Evolutionary conservation across 2,797 vertebrate species (phyloP).

Genomic region (Tapirus indicus): DNA sequence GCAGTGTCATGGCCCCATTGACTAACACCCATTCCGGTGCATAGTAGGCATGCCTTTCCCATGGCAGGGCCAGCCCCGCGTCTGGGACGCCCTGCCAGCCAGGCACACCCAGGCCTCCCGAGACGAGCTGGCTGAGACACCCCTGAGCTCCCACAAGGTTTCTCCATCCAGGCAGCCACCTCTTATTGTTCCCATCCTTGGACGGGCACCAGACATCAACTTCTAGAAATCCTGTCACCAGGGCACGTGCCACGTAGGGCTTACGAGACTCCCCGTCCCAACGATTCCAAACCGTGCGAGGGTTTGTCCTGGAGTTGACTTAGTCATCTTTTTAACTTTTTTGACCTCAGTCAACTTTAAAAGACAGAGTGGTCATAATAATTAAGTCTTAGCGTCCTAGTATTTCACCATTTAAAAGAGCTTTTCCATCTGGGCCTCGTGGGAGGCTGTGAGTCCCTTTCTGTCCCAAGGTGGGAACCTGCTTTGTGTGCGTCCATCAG

Average conservation of each 20-base stretch:
- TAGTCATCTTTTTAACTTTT: not conserved
- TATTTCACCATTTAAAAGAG: not conserved
- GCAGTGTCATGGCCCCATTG: not conserved
- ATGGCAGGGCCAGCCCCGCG: not conserved
- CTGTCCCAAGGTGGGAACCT: not conserved
- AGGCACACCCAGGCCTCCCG: accelerated
- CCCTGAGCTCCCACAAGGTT: not conserved
- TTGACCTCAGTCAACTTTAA: not conserved
- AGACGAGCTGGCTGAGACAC: not conserved
- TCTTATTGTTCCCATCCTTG: not conserved
- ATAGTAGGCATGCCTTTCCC: accelerated
- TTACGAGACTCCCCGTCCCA: not conserved
- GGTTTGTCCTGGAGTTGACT: not conserved
- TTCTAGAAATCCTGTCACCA: not conserved
- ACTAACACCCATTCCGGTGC: accelerated
- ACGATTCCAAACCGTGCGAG: not conserved
- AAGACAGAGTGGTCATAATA: not conserved
- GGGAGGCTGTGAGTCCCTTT: not conserved
- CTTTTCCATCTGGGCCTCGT: not conserved
- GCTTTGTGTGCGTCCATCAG: not conserved
- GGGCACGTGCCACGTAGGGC: not conserved
- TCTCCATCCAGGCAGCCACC: not conserved
- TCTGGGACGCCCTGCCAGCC: not conserved
- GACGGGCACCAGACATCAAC: not conserved
- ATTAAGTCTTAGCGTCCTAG: not conserved